phyloP scores from a whole-genome alignment of 2,888 invertebrate species.

The Diarsia brunnea region DNA sequence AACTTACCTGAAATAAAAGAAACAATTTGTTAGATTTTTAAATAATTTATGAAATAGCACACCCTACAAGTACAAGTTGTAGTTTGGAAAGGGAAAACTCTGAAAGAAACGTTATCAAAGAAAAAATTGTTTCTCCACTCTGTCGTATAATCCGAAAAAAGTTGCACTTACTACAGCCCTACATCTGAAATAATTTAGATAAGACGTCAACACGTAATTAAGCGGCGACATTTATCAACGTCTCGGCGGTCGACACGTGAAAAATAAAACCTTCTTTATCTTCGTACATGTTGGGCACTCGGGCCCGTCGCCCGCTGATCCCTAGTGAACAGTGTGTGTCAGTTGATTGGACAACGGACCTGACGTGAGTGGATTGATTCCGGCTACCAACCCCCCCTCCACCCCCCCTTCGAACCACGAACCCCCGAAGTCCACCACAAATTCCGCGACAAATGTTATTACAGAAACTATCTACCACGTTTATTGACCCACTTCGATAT shows the following conservation, averaged over 20 bases:
- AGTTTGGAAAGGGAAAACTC: background rate
- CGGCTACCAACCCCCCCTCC: slow-evolving; percentile 67
- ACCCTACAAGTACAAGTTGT: background rate
- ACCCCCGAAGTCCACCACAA: slow-evolving; percentile 66
- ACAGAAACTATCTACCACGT: slow-evolving; percentile 82
- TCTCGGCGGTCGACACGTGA: slow-evolving; percentile 64
- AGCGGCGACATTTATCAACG: slow-evolving; percentile 70
- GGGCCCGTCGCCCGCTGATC: slow-evolving; percentile 75
- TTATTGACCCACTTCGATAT: slow-evolving; percentile 82
- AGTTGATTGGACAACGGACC: slow-evolving; percentile 88
- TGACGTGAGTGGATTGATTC: slow-evolving; percentile 89
- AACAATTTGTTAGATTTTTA: slow-evolving; percentile 15
- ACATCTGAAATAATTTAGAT: slow-evolving; percentile 61
- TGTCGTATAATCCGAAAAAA: slow-evolving; percentile 1
- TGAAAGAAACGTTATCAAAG: background rate
- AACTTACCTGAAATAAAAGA: slow-evolving; percentile 64
- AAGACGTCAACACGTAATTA: slow-evolving; percentile 69
- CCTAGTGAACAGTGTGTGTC: slow-evolving; percentile 86
- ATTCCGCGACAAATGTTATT: slow-evolving; percentile 86
- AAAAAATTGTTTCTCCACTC: background rate
- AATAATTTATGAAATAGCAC: background rate
- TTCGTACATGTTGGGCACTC: slow-evolving; percentile 70
- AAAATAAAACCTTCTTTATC: slow-evolving; percentile 72
- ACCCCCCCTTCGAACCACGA: slow-evolving; percentile 59
- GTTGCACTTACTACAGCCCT: slow-evolving; percentile 16